Evolutionary conservation across 2,797 vertebrate genomes (phyloP), one percentile per base, ranked within the genome.

Genomic region (Danio tinwini): DNA sequence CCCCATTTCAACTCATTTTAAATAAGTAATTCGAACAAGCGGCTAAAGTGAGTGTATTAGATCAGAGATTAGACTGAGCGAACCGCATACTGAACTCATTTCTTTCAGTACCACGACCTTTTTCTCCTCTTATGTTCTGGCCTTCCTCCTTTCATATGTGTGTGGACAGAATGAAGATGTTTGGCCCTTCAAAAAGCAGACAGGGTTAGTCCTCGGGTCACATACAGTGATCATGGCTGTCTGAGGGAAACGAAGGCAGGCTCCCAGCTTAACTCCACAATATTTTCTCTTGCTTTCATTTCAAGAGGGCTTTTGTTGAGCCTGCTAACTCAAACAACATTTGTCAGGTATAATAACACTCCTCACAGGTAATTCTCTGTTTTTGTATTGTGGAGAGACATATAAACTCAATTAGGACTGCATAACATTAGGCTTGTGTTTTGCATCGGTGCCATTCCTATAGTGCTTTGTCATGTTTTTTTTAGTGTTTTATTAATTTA

Each of bases 51-150:
- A 29, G 29, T 29, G 29, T 13, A 11, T 74, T 71, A 83, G 81
- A 87, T 85, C 80, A 80, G 82, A 83, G 78, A 76, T 81, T 77
- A 78, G 74, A 83, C 59, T 39, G 42, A 72, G 64, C 50, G 67
- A 50, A 49, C 72, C 80, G 74, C 77, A 78, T 75, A 64, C 76
- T 74, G 44, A 80, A 85, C 68, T 77, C 72, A 61, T 52, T 75
- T 81, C 75, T 82, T 80, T 81, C 74, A 77, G 81, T 13, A 19
- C 45, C 49, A 42, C 63, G 70, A 76, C 84, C 83, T 78, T 78
- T 78, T 70, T 65, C 76, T 82, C 70, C 19, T 56, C 83, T 80
- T 52, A 70, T 78, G 69, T 83, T 61, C 61, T 75, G 6, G 13
- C 53, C 47, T 63, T 61, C 69, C 40, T 39, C 29, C 49, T 81